These are phyloP conservation scores for Chrysogorgia sp. DNA, from an alignment of 92 coral and sea anemone genomes.

Conservation along the genomic window DNA sequence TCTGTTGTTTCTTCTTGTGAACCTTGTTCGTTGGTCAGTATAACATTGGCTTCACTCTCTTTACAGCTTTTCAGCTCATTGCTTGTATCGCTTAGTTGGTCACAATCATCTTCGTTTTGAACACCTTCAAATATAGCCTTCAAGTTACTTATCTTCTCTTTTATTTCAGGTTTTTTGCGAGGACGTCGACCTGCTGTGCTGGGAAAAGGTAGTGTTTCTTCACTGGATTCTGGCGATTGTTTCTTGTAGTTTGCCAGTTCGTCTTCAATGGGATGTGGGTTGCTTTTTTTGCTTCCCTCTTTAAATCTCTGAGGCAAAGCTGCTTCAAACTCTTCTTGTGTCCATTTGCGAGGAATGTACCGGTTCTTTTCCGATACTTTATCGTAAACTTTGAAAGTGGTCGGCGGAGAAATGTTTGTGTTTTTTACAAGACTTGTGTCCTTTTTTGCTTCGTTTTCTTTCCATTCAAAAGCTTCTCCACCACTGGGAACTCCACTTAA, in stretches of 20 bases:
- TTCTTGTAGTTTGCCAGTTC: background rate
- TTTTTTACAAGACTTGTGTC: background rate
- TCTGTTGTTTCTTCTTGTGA: background rate
- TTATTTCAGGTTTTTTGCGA: background rate
- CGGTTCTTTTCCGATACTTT: conserved; percentile 30
- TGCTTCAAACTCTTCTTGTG: conserved; percentile 41
- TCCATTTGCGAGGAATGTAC: conserved; percentile 40
- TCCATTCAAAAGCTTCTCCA: background rate
- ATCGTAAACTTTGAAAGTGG: conserved; percentile 33
- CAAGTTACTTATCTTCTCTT: conserved; percentile 5
- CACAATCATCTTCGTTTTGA: background rate
- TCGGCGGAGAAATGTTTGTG: background rate
- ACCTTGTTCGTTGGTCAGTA: background rate
- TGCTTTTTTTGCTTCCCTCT: background rate
- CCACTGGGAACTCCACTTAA: background rate
- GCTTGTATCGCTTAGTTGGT: conserved; percentile 1
- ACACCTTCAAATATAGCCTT: conserved; percentile 20
- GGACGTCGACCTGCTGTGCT: background rate
- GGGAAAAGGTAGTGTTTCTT: background rate
- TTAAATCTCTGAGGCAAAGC: conserved; percentile 34
- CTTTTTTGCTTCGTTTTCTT: background rate
- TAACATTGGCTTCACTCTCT: background rate
- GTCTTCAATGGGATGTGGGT: too few relatives aligned
- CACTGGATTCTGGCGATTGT: background rate
- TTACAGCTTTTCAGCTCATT: conserved; percentile 27